Evolutionary conservation across 2,113 vertebrate genomes (phyloP).

Genomic region (Rhegmatorhina hoffmannsi): DNA sequence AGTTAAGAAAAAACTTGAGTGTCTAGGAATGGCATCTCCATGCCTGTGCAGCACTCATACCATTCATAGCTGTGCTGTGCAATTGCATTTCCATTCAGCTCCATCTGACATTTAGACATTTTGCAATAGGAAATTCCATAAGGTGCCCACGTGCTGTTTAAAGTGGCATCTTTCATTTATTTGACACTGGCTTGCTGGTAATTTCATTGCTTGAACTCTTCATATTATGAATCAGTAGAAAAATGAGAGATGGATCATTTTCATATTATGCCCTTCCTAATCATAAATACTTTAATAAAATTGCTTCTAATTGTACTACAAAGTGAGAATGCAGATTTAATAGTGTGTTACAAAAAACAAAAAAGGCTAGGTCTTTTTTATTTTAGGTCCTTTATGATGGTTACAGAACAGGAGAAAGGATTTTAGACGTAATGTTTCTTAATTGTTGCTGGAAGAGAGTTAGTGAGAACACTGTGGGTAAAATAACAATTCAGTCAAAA

Average conservation of each 20-base stretch:
- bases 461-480: not conserved
- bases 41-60: not conserved
- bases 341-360: not conserved
- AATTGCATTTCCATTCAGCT: not conserved
- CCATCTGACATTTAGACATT: not conserved
- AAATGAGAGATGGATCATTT: constrained; percentile 19
- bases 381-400: not conserved
- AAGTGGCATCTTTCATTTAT: constrained; percentile 21
- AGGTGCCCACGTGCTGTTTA: not conserved
- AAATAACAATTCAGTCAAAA: constrained; percentile 30
- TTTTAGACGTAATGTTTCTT: not conserved
- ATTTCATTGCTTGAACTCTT: constrained; percentile 2
- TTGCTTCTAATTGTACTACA: not conserved
- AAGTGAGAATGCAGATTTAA: constrained; percentile 17
- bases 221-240: not conserved
- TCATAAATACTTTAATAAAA: constrained; percentile 43
- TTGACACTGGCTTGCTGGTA: not conserved
- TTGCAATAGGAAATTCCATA: not conserved
- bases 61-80: not conserved
- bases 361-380: not conserved
- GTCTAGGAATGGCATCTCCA: not conserved
- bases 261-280: constrained; percentile 13
- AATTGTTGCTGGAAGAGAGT: not conserved
- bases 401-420: not conserved
- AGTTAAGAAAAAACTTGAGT: not conserved